Evolutionary conservation across 64 coral and sea anemone species (phyloP).

Genomic region (Porites australiensis): DNA sequence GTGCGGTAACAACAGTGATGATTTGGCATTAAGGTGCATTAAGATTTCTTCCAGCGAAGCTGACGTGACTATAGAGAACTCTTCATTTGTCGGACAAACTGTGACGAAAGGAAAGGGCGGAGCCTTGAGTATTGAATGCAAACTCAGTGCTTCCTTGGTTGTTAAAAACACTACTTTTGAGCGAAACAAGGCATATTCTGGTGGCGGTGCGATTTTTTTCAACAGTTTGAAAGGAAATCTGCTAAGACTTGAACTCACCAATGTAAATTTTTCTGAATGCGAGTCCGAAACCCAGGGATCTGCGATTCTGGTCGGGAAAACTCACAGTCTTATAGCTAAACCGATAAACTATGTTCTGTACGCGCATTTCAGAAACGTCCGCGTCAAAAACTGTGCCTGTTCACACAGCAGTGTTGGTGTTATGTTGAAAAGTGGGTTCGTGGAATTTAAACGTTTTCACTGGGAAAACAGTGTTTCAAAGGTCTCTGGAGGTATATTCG

Average conservation of each 20-base stretch:
- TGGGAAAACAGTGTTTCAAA: neutral
- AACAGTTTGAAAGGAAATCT: neutral
- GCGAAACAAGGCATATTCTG: neutral
- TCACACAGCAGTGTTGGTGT: neutral
- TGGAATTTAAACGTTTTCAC: neutral
- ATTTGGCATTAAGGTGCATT: constrained; percentile 15
- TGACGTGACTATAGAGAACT: constrained; percentile 2
- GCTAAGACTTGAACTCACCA: constrained; percentile 14
- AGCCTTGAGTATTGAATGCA: neutral
- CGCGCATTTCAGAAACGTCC: constrained; percentile 5
- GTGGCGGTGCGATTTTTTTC: constrained; percentile 9
- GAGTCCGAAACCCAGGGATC: neutral
- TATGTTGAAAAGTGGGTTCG: neutral
- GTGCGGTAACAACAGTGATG: constrained; percentile 27
- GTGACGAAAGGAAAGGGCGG: constrained; percentile 10
- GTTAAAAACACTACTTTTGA: constrained; percentile 2
- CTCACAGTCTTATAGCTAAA: neutral
- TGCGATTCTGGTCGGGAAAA: constrained; percentile 13
- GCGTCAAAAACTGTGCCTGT: neutral
- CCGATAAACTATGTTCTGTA: neutral
- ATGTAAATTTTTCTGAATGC: constrained; percentile 11
- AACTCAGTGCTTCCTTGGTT: neutral
- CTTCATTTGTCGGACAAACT: neutral
- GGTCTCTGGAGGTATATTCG: neutral
- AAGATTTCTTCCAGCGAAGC: constrained; percentile 2